Conservation (phyloP, 2,888 invertebrate species). For the Orthosia cruda region DNA sequence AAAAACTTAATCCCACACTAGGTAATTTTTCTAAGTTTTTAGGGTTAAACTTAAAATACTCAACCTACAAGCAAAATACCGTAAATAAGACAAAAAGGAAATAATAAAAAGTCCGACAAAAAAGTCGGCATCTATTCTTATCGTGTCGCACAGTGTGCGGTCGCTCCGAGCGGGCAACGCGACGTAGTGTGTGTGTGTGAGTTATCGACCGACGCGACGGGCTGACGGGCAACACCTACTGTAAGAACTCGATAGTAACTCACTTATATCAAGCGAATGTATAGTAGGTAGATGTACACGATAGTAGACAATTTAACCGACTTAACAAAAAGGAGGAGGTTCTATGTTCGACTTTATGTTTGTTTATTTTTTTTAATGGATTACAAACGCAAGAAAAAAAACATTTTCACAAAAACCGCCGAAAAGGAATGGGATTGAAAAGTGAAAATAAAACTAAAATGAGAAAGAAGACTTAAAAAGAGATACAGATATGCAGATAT, state of each 20-base stretch:
- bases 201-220: conserved; percentile 59
- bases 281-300: neutral
- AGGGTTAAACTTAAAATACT: neutral
- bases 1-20: no score
- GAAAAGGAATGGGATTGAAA: neutral
- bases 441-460: neutral
- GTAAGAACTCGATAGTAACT: conserved; percentile 41
- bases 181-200: conserved; percentile 66
- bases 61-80: neutral
- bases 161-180: conserved; percentile 60
- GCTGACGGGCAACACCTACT: conserved; percentile 25
- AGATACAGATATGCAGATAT: neutral
- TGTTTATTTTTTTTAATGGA: no score
- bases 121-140: neutral
- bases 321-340: no score
- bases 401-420: no score
- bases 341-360: no score
- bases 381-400: no score
- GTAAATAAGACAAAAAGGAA: neutral
- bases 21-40: no score
- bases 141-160: conserved; percentile 53
- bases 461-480: neutral
- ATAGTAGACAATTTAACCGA: no score
- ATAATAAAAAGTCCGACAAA: conserved; percentile 5
- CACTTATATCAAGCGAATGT: neutral